These are phyloP conservation scores for Genyomyrus donnyi DNA, from an alignment of 2,113 vertebrate genomes.

Conservation along the genomic window DNA sequence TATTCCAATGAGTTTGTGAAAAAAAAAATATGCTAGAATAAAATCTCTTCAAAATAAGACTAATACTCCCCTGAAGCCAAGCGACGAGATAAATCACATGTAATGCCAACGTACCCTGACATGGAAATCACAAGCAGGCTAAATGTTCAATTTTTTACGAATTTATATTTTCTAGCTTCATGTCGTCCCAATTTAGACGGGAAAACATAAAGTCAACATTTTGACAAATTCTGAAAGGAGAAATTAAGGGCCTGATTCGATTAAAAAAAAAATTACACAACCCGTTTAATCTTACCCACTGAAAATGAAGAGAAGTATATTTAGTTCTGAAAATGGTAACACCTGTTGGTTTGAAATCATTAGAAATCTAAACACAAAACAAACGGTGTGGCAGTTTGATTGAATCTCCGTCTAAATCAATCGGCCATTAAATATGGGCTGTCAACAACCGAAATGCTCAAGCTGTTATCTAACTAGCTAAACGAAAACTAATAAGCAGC, in stretches of 20 bases:
- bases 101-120: background rate
- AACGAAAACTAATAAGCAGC: slow-evolving; percentile 17
- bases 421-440: slow-evolving; percentile 1
- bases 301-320: background rate
- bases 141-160: background rate
- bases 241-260: background rate
- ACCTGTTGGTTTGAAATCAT: slow-evolving; percentile 9
- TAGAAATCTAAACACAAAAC: background rate
- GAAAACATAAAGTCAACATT: background rate
- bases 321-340: background rate
- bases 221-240: background rate
- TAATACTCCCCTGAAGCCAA: background rate
- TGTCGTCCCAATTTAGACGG: background rate
- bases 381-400: background rate
- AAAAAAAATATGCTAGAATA: background rate
- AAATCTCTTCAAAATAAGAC: background rate
- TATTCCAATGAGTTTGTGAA: background rate
- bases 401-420: slow-evolving; percentile 6
- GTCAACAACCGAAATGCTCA: background rate
- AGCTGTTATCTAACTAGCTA: slow-evolving; percentile 6
- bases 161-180: background rate
- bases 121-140: background rate
- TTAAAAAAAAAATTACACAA: background rate
- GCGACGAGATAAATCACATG: background rate
- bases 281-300: background rate